phyloP scores from a whole-genome alignment of 2,113 vertebrate species.

The Cranoglanis bouderius region DNA sequence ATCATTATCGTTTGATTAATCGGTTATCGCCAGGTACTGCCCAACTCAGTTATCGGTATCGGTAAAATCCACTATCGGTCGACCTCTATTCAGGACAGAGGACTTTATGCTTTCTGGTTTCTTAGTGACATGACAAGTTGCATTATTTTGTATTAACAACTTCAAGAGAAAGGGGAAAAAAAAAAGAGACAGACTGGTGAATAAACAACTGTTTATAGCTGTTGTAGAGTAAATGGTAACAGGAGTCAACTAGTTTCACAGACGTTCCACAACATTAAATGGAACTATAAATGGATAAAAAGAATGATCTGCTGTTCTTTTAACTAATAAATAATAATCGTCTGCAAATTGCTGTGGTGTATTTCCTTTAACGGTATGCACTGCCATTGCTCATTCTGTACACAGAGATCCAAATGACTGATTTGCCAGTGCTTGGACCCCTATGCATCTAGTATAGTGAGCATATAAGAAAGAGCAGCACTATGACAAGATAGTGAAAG shows the following conservation, averaged over 20 bases:
- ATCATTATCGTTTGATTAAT: no score
- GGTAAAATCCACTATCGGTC: no score
- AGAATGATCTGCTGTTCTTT: background rate
- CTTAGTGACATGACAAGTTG: background rate
- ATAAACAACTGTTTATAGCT: background rate
- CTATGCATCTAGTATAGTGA: background rate
- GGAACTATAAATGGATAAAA: background rate
- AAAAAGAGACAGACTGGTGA: background rate
- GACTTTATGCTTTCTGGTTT: background rate
- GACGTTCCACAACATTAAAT: background rate
- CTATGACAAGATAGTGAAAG: background rate
- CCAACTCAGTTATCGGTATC: no score
- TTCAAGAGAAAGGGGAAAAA: background rate
- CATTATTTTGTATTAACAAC: background rate
- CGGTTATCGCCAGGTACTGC: no score
- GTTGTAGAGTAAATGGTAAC: background rate
- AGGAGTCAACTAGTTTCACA: background rate
- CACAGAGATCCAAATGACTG: background rate
- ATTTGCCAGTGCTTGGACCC: background rate
- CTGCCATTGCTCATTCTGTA: background rate
- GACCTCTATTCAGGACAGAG: background rate
- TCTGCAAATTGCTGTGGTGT: background rate
- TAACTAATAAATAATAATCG: background rate
- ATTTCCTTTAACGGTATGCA: background rate
- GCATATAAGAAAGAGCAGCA: background rate